Base-by-base conservation (phyloP, 2,888 invertebrate genomes). In the Nyleta sp. region DNA sequence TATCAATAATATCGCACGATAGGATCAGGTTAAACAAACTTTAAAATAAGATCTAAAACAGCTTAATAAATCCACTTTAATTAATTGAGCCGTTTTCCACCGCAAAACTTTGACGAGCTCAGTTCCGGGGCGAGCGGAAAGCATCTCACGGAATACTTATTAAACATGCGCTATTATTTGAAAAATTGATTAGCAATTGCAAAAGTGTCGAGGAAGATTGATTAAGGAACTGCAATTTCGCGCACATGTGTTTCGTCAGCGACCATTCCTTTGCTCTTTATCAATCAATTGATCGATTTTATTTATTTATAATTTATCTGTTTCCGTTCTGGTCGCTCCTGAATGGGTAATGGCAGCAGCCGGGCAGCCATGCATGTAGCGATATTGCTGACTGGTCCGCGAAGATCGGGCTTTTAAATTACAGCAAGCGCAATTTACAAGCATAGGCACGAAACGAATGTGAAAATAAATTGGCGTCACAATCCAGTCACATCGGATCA, bases 381-480 rank as follows among this genome's bases (percentile, higher is more conserved):
- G n/a, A 84, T 70, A 67, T 75, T 84, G 86, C 86, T 86, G 86
- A 87, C 85, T 85, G 82, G 83, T 68, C 75, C 83, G 85, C 84
- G 81, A 86, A 67, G 70, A 67, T 50, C 64, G 68, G 55, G 31
- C 64, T 83, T 73, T 82, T 83, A 85, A 88, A 88, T 88, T 86
- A 85, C 84, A 81, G 81, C 86, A 83, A 85, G 86, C 84, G 83
- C 86, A 86, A 88, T 88, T 88, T 85, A 83, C 80, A 81, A 81
- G 81, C 82, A 83, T 81, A 84, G 84, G 82, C 83, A 82, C 80
- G 83, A 86, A 87, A 86, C 86, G 84, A 86, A 87, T 81, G 83
- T 80, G 82, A 85, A 87, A 89, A 87, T 88, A 87, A 87, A 88
- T 88, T 88, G 88, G 80, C 84, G 84, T 84, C 85, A 71, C 75